Evolutionary conservation across 1,140 invertebrate genomes (phyloP).

Genomic region (Acromyrmex charruanus): DNA sequence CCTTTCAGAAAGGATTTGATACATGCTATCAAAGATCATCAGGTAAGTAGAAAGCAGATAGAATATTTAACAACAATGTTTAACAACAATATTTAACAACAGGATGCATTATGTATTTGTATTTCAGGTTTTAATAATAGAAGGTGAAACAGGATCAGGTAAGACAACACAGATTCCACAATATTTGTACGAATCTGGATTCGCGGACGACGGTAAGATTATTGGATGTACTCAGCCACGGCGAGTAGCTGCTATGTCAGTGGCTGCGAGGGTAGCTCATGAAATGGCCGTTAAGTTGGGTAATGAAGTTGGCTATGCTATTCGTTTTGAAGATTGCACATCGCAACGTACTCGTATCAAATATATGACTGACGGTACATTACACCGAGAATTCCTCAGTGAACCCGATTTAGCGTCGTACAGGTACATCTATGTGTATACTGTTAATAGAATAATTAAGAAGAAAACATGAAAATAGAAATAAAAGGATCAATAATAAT

Average conservation of each 20-base stretch:
- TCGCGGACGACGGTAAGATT: slow-evolving; percentile 93
- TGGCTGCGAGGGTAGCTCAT: slow-evolving; percentile 99
- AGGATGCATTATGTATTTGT: slow-evolving; percentile 20
- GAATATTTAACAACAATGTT: neutral
- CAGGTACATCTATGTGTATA: slow-evolving; percentile 83
- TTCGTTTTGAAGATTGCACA: slow-evolving; percentile 99
- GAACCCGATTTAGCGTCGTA: slow-evolving; percentile 98
- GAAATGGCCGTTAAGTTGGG: slow-evolving; percentile 99
- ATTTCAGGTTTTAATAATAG: slow-evolving; percentile 94
- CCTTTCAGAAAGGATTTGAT: slow-evolving; percentile 96
- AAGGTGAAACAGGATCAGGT: slow-evolving; percentile 99
- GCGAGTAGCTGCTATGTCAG: slow-evolving; percentile 99
- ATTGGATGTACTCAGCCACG: slow-evolving; percentile 92
- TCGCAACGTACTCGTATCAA: slow-evolving; percentile 98
- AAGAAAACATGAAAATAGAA: neutral
- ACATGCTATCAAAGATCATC: slow-evolving; percentile 95
- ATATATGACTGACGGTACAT: slow-evolving; percentile 99
- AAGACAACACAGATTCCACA: slow-evolving; percentile 99
- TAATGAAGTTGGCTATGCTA: slow-evolving; percentile 99
- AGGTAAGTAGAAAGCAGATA: slow-evolving; percentile 88
- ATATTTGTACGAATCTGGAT: slow-evolving; percentile 97
- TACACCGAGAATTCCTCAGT: slow-evolving; percentile 98
- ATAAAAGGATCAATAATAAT: slow-evolving; percentile 20
- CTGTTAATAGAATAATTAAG: neutral
- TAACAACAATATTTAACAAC: too few relatives aligned